Base-by-base conservation (phyloP, 2,888 invertebrate genomes). In the Monopis laevigella region DNA sequence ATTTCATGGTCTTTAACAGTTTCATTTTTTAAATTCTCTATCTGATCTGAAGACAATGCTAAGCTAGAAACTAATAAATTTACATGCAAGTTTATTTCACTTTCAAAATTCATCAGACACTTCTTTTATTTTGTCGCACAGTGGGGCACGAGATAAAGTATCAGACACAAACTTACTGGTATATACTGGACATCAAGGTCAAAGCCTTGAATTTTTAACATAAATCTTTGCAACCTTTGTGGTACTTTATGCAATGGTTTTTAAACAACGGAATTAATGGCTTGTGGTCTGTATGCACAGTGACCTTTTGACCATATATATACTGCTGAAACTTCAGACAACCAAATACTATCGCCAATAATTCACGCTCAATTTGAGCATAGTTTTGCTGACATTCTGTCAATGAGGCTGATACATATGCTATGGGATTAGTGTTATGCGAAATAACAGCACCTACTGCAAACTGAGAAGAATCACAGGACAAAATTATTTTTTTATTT, bases 121-220 rank as follows among this genome's bases (percentile, higher is more conserved):
- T 8, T 21, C 13, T 5, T 36, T 10, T 3, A 24, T 17, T 12
- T 26, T 8, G 29, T 46, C 38, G 29, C 39, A 13, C 12, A 45
- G 24, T n/a, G 43, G 44, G 11, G 49, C 45, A 26, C 56, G 41
- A 1, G 55, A 56, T 11, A 60, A 43, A 21, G 54, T 51, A 45
- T 59, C 56, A 5, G 55, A 51, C n/a, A 57, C 28, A 11, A 47
- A 44, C 14, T 55, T 11, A 55, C 57, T 1, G 55, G 54, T 7
- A 40, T 39, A 40, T 49, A 52, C 18, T 12, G 40, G 2, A 59
- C 46, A 8, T 44, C 42, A 10, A 56, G 43, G 42, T 54, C 44
- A 45, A 52, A 57, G 10, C 38, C 43, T 36, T 52, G 46, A 19
- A 57, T 26, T 38, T 43, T 47, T 24, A 57, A 39, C 34, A 48